phyloP scores from a whole-genome alignment of 2,113 vertebrate genomes.

The Cephalopterus ornatus region DNA sequence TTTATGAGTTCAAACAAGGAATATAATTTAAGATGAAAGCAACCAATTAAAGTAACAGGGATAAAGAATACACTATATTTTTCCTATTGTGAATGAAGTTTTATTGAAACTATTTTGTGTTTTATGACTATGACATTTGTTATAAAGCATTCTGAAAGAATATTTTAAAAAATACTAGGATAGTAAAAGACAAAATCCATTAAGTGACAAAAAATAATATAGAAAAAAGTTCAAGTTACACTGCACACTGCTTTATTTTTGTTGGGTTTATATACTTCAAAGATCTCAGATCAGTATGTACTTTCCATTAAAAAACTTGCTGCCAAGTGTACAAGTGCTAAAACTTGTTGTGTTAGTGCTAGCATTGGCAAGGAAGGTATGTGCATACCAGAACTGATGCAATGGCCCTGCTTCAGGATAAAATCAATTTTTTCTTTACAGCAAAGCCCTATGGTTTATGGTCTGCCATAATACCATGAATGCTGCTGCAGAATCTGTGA shows the following conservation, averaged over 20 bases:
- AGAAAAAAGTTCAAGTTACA: background rate
- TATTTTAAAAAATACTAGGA: background rate
- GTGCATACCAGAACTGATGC: background rate
- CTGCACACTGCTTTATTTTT: background rate
- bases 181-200: background rate
- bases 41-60: background rate
- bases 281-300: background rate
- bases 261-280: background rate
- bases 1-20: background rate
- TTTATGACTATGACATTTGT: background rate
- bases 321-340: background rate
- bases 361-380: background rate
- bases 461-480: background rate
- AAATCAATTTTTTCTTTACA: background rate
- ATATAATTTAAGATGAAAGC: conserved; percentile 1
- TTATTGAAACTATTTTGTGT: background rate
- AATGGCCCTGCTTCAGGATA: background rate
- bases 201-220: background rate
- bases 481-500: background rate
- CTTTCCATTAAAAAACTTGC: background rate
- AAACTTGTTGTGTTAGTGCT: background rate
- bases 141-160: background rate
- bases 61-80: background rate
- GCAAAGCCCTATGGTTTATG: background rate
- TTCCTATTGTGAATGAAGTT: background rate